Evolutionary conservation across 2,113 vertebrate species (phyloP).

Genomic region (Meriones unguiculatus): DNA sequence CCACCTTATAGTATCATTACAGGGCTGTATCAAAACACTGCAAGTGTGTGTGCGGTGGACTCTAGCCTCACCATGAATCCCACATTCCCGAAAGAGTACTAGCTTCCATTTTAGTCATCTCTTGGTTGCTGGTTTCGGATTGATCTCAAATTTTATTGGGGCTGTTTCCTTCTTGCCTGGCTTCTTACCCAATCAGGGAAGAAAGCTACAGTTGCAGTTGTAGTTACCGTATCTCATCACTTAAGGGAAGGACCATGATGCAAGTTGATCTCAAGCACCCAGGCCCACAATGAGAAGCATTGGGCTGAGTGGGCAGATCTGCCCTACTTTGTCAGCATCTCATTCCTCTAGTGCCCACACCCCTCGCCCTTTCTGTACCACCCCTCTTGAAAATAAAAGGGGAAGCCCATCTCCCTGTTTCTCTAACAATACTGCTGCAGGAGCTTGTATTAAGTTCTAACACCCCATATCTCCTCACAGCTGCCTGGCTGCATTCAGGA

Average conservation of each 20-base stretch:
- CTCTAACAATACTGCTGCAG: constrained; percentile 16
- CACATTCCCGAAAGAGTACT: too few species aligned
- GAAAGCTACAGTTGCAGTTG: fast-evolving
- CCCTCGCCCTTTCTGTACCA: fast-evolving
- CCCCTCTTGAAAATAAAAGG: background rate
- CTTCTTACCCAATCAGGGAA: background rate
- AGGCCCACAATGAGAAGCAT: background rate
- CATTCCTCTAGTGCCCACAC: background rate
- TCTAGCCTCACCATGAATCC: background rate
- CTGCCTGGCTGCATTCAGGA: background rate
- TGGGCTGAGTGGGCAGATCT: background rate
- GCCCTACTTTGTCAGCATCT: constrained; percentile 25
- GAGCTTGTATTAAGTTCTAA: constrained; percentile 55
- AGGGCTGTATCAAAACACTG: background rate
- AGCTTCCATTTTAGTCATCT: background rate
- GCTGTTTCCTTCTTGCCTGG: background rate
- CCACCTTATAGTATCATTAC: background rate
- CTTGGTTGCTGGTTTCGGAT: background rate
- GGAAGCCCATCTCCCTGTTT: background rate
- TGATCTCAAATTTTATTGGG: background rate
- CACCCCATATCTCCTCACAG: constrained; percentile 63
- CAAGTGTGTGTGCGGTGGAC: background rate
- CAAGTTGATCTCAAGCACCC: fast-evolving
- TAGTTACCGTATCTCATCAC: background rate
- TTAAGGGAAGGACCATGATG: fast-evolving